Base-by-base conservation (phyloP, 2,113 vertebrate species). In the Gymnocephalus cernua region DNA sequence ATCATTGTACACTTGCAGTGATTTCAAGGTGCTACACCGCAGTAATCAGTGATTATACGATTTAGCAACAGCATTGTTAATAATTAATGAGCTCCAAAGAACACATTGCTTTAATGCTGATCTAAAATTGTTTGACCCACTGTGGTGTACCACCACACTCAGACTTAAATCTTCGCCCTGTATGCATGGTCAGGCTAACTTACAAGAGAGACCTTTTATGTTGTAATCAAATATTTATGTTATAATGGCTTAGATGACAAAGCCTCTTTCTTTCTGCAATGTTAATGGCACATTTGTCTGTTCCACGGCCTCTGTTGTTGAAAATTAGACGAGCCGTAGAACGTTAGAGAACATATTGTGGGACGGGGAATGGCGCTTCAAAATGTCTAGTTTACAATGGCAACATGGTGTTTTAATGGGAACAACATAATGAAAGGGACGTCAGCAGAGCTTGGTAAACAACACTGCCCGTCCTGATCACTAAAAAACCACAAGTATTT, bases 201-300 rank as follows among this genome's bases (percentile, higher is more conserved):
- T 74, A 84, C 66, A 76, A 51, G 11, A 61, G 83, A 85, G 80
- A 79, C 79, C 86, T 90, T 91, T 93, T 89, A 92, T 90, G 80
- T 83, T 38, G n/a, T 45, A 12, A 92, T 94, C 82, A 94, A 94
- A 93, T 91, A 94, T 95, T 94, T 51, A 93, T 93, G 78, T 79
- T 45, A 15, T 89, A 91, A 93, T 90, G 88, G 87, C 82, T 84
- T 57, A 9, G 82, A 91, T 88, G 87, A 88, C 83, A 74, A 84
- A 66, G 75, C 86, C 51, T 76, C 38, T 64, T 80, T 70, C 88
- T 80, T 67, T 67, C 54, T 80, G 66, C 83, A 38, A 6, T 6
- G 29, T 64, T 88, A 89, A 91, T 80, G 78, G 86, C 41, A 44
- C 68, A 68, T 87, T 91, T 86, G 70, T 82, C 75, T 77, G 45